Percentiles rank a stretch among this genome's conserved stretches.
These are phyloP conservation scores for Drosophila imparisetae DNA, from an alignment of 2,888 invertebrate genomes.

Conservation along the genomic window DNA sequence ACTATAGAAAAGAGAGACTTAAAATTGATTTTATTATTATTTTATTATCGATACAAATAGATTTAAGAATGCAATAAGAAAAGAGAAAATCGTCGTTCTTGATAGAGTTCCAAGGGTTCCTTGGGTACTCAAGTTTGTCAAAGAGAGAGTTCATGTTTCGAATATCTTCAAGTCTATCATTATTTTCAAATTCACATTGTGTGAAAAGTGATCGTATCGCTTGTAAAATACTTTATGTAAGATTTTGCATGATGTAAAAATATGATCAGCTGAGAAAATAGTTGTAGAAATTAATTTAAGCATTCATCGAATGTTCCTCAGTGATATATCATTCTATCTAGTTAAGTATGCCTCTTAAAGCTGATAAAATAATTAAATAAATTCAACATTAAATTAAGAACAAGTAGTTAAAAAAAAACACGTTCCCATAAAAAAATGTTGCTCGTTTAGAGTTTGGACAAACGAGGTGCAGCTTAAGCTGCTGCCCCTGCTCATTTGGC, in stretches of 20 bases:
- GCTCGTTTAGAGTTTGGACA: neutral
- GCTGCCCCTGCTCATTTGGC: constrained; percentile 43
- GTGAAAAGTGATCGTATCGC: neutral
- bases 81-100: too few relatives aligned
- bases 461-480: constrained; percentile 16
- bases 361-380: neutral
- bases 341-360: neutral
- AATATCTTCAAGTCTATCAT: neutral
- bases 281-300: neutral
- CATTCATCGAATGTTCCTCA: neutral
- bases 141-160: neutral
- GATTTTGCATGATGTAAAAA: neutral
- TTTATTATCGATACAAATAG: neutral
- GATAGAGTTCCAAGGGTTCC: neutral
- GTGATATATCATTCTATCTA: neutral
- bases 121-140: neutral
- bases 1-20: neutral
- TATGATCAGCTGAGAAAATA: neutral
- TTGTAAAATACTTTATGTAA: neutral
- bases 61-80: neutral
- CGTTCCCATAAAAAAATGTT: neutral
- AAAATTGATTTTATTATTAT: neutral
- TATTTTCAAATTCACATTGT: neutral
- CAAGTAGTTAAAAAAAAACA: neutral
- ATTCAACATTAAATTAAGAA: neutral